phyloP scores from a whole-genome alignment of 2,113 vertebrate genomes.

The Isichthys henryi region DNA sequence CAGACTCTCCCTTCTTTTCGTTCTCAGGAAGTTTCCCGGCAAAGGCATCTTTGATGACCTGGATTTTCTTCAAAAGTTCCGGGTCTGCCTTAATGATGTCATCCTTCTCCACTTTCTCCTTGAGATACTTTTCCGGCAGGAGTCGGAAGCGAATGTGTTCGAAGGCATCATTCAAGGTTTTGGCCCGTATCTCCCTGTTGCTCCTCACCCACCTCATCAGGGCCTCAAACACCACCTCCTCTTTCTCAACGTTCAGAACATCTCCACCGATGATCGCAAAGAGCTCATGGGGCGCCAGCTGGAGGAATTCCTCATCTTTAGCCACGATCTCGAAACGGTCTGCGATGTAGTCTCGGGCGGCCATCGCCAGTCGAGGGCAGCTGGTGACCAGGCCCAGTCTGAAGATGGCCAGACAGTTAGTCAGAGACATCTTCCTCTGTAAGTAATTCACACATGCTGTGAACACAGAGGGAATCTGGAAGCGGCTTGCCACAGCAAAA shows the following conservation, averaged over 20 bases:
- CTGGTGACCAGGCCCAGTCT: constrained; percentile 80
- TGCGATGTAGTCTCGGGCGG: constrained; percentile 83
- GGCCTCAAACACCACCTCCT: constrained; percentile 83
- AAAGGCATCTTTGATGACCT: constrained; percentile 83
- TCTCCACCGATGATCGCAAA: constrained; percentile 85
- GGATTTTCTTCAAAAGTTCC: constrained; percentile 81
- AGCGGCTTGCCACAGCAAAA: constrained; percentile 81
- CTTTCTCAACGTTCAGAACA: constrained; percentile 81
- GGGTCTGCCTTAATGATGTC: constrained; percentile 80
- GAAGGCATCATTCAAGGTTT: constrained; percentile 78
- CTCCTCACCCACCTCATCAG: constrained; percentile 84
- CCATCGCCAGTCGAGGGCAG: constrained; percentile 77
- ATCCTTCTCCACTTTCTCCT: constrained; percentile 90
- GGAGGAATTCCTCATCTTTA: constrained; percentile 80
- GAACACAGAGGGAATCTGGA: constrained; percentile 95
- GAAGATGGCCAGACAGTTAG: constrained; percentile 85
- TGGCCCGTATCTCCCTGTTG: constrained; percentile 80
- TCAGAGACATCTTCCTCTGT: constrained; percentile 76
- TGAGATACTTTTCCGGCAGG: constrained; percentile 88
- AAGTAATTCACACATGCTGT: constrained; percentile 91
- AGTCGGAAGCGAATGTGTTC: constrained; percentile 90
- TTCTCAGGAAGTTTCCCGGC: constrained; percentile 84
- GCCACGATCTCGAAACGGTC: constrained; percentile 79
- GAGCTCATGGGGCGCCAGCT: constrained; percentile 81
- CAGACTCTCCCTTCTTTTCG: constrained; percentile 51